Evolutionary conservation across 2,797 vertebrate genomes (phyloP), one percentile per base, ranked within the genome.

Genomic region (Morus bassanus): DNA sequence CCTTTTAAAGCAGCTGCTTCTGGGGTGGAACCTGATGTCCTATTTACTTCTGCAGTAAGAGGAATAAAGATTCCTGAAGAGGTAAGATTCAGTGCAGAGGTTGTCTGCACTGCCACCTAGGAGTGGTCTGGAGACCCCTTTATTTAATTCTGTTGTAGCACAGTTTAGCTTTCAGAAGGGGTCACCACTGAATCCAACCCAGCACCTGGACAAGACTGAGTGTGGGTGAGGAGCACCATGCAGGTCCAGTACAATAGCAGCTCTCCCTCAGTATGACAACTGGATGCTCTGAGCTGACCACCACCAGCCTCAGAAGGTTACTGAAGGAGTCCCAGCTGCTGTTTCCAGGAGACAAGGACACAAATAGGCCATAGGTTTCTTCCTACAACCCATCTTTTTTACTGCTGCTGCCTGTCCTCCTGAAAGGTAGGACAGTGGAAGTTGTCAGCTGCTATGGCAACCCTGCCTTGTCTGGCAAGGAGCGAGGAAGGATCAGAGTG

Each of bases 391-490:
- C 1, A 1, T 83, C 45, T 45, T 35, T 77, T 84, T 79, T 22
- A 53, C 74, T 85, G 54, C 87, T 92, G 50, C 78, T 81, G 75
- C 54, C 57, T 67, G 73, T 89, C 73, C 89, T 93, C 70, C 54
- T 39, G 54, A 76, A 84, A 95, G 75, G 67, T 7, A 81, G 82
- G 78, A 77, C 69, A 92, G 84, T 17, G 50, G 59, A 72, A 46
- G 64, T 28, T 92, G 48, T 73, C 86, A 96, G 96, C 96, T 97
- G 87, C 96, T 96, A 94, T 97, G 84, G 96, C 93, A 97, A 97
- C 95, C 53, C 56, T 92, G 75, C 28, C 41, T 92, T 25, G 13
- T 31, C 67, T 90, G 82, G 89, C 43, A 54, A 78, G 60, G 78
- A 95, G 39, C 2, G 0, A 75, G 56, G 81, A 85, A 87, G 76